Conservation (phyloP, 1,140 invertebrate genomes). For the Panagrolaimus sp. region DNA sequence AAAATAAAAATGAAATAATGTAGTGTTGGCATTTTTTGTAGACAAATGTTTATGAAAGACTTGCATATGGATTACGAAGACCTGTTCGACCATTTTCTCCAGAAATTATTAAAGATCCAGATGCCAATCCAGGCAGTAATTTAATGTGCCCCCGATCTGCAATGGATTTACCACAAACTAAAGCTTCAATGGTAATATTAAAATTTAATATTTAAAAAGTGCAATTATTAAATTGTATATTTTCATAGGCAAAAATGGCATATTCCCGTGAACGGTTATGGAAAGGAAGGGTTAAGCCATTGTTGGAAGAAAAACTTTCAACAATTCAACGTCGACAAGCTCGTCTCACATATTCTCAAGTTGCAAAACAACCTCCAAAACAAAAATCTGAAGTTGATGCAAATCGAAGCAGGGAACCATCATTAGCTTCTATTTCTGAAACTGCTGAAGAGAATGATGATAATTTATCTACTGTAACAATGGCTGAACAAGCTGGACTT, state of each 20-base stretch:
- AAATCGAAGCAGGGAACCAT: conserved; percentile 12
- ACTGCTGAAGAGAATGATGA: conserved; percentile 29
- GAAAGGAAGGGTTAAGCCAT: conserved; percentile 40
- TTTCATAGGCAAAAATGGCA: conserved; percentile 43
- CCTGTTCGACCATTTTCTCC: background rate
- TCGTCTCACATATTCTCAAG: conserved; percentile 8
- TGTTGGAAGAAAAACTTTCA: conserved; percentile 41
- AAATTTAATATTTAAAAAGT: no score
- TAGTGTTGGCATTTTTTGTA: background rate
- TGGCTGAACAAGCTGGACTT: conserved; percentile 21
- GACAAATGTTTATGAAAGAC: conserved; percentile 1
- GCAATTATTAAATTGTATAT: no score
- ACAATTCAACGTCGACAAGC: conserved; percentile 18
- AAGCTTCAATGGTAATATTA: conserved; percentile 8
- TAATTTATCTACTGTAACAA: conserved; percentile 10
- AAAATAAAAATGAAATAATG: no score
- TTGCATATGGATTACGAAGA: background rate
- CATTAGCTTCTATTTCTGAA: background rate
- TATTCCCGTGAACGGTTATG: conserved; percentile 46
- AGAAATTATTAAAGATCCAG: background rate
- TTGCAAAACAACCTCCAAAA: conserved; percentile 14
- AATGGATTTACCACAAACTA: conserved; percentile 40
- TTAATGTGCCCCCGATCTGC: conserved; percentile 29
- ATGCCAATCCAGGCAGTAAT: background rate
- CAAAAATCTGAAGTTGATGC: conserved; percentile 12